A percentile compares a stretch with the other conserved stretches of the same genome.
Conservation (phyloP, 2,888 invertebrate genomes). For the Ceramica pisi region DNA sequence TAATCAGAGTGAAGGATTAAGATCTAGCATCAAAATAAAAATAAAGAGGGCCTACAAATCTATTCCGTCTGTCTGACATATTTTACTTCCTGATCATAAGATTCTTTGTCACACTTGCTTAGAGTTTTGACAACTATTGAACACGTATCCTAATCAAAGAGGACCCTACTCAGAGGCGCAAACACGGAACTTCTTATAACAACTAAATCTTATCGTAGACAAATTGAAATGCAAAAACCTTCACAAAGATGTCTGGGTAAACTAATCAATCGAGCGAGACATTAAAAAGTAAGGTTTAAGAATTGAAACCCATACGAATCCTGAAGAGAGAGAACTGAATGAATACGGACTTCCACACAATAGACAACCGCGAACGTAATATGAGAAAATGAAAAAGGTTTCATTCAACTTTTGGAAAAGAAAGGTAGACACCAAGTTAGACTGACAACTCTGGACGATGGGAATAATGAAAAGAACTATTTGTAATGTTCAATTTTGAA, state of each 20-base stretch:
- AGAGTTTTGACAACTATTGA: constrained; percentile 6
- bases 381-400: constrained; percentile 58
- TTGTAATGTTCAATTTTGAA: not conserved
- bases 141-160: constrained; percentile 3
- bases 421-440: constrained; percentile 49
- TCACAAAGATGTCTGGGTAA: constrained; percentile 35
- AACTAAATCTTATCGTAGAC: constrained; percentile 1
- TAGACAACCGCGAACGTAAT: constrained; percentile 56
- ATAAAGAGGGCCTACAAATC: not conserved
- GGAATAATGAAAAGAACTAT: constrained; percentile 36
- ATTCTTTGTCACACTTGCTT: not conserved
- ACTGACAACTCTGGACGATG: constrained; percentile 44
- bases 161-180: constrained; percentile 23
- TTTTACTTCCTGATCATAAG: constrained; percentile 8
- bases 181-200: constrained; percentile 1
- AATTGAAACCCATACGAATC: constrained; percentile 59
- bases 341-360: constrained; percentile 67
- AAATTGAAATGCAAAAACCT: constrained; percentile 23
- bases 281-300: constrained; percentile 51
- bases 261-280: constrained; percentile 52
- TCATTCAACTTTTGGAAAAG: constrained; percentile 54
- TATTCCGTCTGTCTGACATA: not conserved
- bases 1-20: not conserved
- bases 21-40: not conserved
- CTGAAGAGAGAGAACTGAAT: constrained; percentile 57